These are phyloP conservation scores for Setipinna tenuifilis DNA, from an alignment of 2,797 vertebrate genomes.

Conservation along the genomic window DNA sequence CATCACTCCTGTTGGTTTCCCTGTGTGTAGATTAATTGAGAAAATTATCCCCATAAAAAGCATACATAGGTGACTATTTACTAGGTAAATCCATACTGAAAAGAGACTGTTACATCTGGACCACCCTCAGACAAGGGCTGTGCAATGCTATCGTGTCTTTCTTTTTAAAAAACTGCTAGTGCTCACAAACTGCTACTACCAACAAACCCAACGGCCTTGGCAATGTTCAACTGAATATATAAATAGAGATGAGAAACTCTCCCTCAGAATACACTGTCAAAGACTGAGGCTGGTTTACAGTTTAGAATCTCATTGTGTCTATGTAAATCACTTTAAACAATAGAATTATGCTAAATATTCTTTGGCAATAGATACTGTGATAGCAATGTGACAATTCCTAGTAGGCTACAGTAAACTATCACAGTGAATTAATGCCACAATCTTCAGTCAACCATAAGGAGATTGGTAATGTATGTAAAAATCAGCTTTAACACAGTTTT, in stretches of 20 bases:
- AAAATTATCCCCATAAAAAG: slow-evolving; percentile 5
- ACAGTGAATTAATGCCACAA: not conserved
- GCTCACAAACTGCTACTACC: not conserved
- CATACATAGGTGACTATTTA: not conserved
- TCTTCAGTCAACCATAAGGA: not conserved
- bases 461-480: not conserved
- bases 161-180: not conserved
- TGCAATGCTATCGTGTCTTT: not conserved
- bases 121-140: not conserved
- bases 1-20: not conserved
- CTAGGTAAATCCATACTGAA: not conserved
- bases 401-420: not conserved
- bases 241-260: not conserved
- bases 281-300: not conserved
- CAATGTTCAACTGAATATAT: not conserved
- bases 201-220: not conserved
- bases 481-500: not conserved
- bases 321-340: not conserved
- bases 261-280: not conserved
- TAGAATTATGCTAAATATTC: not conserved
- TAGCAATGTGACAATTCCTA: not conserved
- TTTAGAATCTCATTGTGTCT: not conserved
- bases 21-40: not conserved
- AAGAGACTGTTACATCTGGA: not conserved
- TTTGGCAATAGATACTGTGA: too few relatives aligned